These are phyloP conservation scores for Gymnocheta viridis DNA, from an alignment of 2,888 invertebrate genomes.

Conservation along the genomic window DNA sequence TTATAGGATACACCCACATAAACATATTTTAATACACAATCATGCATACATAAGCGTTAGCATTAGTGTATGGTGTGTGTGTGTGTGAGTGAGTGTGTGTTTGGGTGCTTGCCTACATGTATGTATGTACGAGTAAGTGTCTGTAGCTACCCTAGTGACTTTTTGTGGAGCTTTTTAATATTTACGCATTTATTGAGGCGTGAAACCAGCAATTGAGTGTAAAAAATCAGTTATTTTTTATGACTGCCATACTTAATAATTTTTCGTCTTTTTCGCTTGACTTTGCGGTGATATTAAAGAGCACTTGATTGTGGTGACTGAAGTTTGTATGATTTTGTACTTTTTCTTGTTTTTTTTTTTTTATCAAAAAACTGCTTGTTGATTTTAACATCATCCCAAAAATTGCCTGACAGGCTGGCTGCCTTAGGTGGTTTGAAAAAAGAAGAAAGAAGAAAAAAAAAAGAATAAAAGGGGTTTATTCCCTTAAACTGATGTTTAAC, in stretches of 20 bases:
- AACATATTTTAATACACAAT: constrained; percentile 35
- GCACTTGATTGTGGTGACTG: constrained; percentile 71
- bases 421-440: constrained; percentile 42
- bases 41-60: background rate
- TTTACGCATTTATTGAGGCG: constrained; percentile 76
- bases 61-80: background rate
- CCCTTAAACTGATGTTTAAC: constrained; percentile 58
- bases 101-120: too few species aligned
- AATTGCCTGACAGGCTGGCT: constrained; percentile 60
- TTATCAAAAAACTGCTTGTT: constrained; percentile 50
- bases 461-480: constrained; percentile 52
- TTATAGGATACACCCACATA: constrained; percentile 60
- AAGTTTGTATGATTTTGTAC: constrained; percentile 43
- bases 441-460: constrained; percentile 15
- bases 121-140: constrained; percentile 8
- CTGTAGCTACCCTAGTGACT: constrained; percentile 45
- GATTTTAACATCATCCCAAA: constrained; percentile 55
- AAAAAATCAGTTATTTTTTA: constrained; percentile 71
- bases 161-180: constrained; percentile 63
- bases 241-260: constrained; percentile 64
- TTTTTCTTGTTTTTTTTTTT: constrained; percentile 8
- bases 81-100: constrained; percentile 7
- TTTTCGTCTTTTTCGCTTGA: constrained; percentile 67
- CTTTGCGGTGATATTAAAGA: constrained; percentile 72
- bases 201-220: constrained; percentile 80